Evolutionary conservation across 2,113 vertebrate genomes (phyloP).

Genomic region (Puffinus mauretanicus): DNA sequence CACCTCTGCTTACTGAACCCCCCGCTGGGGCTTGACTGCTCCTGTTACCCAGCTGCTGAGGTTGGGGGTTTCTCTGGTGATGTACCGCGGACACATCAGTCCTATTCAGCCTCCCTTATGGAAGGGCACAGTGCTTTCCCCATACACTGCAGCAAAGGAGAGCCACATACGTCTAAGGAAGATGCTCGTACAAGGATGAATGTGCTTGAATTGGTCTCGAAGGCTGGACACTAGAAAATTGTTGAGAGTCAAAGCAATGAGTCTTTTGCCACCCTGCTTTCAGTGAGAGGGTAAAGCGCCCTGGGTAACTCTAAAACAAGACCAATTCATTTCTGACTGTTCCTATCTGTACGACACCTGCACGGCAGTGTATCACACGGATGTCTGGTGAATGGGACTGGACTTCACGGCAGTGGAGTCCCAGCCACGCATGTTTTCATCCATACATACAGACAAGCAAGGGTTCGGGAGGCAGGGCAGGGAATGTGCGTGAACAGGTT

Average conservation of each 20-base stretch:
- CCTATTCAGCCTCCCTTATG: background rate
- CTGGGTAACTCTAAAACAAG: background rate
- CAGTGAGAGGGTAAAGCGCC: background rate
- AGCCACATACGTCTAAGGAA: accelerated
- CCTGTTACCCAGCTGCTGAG: background rate
- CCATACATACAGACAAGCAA: no score
- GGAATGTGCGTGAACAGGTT: background rate
- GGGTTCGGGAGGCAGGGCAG: background rate
- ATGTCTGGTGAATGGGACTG: background rate
- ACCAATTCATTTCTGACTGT: no score
- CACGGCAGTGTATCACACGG: background rate
- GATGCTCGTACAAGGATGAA: background rate
- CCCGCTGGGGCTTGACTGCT: no score
- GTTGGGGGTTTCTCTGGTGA: background rate
- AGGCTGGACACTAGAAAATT: background rate
- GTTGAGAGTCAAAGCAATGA: background rate
- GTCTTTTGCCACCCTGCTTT: background rate
- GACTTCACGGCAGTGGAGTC: background rate
- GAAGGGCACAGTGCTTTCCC: background rate
- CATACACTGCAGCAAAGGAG: background rate
- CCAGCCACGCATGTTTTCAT: background rate
- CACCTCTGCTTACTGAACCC: no score
- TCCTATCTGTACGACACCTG: background rate
- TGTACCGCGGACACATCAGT: accelerated
- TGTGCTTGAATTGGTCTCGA: background rate